Evolutionary conservation across 2,113 vertebrate species (phyloP).

Genomic region (Syrrhaptes paradoxus): DNA sequence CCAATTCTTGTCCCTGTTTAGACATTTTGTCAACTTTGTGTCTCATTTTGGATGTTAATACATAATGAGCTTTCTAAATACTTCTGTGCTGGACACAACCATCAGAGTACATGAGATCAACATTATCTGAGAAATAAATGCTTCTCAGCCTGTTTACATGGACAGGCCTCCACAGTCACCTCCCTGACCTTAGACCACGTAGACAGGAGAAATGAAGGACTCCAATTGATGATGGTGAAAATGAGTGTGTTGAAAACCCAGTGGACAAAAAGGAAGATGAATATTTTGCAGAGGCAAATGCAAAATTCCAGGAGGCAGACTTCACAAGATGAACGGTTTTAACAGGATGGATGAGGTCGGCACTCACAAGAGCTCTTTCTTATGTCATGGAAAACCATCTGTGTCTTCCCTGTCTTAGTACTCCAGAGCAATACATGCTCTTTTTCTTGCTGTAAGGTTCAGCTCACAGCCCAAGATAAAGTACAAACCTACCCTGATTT

Average conservation of each 20-base stretch:
- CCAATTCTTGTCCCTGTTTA: not conserved
- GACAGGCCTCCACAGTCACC: not conserved
- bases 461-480: not conserved
- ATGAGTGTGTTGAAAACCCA: not conserved
- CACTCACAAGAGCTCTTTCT: not conserved
- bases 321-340: not conserved
- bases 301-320: not conserved
- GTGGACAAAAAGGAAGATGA: not conserved
- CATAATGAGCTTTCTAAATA: conserved; percentile 41
- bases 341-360: not conserved
- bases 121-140: not conserved
- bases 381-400: not conserved
- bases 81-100: not conserved
- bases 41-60: conserved; percentile 16
- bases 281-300: conserved; percentile 10
- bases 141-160: not conserved
- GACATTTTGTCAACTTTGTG: not conserved
- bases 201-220: not conserved
- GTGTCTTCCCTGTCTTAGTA: not conserved
- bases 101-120: conserved; percentile 7
- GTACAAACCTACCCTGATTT: not conserved
- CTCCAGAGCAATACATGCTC: not conserved
- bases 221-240: not conserved
- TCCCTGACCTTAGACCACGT: not conserved
- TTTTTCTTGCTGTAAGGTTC: not conserved